Conservation (phyloP, 2,888 invertebrate genomes). For the Hanleya hanleyi region DNA sequence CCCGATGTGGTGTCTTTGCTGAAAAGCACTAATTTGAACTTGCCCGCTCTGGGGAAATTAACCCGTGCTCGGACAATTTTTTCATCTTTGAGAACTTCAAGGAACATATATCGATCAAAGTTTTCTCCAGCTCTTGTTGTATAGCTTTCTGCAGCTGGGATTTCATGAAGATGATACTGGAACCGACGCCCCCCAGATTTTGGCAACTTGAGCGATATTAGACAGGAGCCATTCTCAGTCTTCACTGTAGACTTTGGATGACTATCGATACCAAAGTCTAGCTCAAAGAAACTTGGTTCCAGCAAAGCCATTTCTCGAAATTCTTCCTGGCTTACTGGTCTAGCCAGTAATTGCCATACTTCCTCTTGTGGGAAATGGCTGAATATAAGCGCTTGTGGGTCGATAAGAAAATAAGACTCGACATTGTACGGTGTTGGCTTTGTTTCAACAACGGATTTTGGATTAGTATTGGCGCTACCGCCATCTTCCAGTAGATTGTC, state of each 20-base stretch:
- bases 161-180: background rate
- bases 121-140: background rate
- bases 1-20: background rate
- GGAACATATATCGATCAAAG: background rate
- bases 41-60: background rate
- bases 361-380: slow-evolving; percentile 51
- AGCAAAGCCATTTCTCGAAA: slow-evolving; percentile 51
- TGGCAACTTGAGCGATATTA: background rate
- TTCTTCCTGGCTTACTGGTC: slow-evolving; percentile 46
- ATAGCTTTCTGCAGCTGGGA: background rate
- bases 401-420: slow-evolving; percentile 52
- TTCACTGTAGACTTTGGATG: background rate
- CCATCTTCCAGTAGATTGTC: too few relatives aligned
- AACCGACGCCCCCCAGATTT: background rate
- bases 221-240: background rate
- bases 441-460: too few relatives aligned
- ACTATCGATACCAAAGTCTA: slow-evolving; percentile 32
- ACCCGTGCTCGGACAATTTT: background rate
- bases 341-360: slow-evolving; percentile 47
- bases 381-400: slow-evolving; percentile 49
- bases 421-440: slow-evolving; percentile 12
- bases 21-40: background rate
- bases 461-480: too few relatives aligned
- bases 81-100: background rate
- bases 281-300: slow-evolving; percentile 46